Conservation (phyloP, 2,888 invertebrate genomes). For the Nemoura dubitans region DNA sequence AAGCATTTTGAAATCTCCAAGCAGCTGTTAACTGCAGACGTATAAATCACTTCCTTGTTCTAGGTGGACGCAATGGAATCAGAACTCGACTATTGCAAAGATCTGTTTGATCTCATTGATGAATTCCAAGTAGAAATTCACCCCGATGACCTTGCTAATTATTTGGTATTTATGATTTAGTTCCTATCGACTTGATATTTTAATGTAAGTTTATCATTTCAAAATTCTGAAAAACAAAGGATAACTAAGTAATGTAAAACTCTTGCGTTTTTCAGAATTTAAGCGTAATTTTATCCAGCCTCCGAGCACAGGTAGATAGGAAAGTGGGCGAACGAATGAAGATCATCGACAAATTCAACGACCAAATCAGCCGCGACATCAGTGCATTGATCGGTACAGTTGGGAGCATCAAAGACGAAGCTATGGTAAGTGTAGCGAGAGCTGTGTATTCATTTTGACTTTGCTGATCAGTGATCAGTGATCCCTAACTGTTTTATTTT, state of each 20-base stretch:
- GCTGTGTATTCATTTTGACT: too few relatives aligned
- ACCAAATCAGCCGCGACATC: slow-evolving; percentile 81
- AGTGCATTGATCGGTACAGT: slow-evolving; percentile 76
- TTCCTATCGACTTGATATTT: too few relatives aligned
- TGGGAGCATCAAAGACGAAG: slow-evolving; percentile 76
- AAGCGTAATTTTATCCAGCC: slow-evolving; percentile 68
- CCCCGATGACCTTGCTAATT: slow-evolving; percentile 75
- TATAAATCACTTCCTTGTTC: not conserved
- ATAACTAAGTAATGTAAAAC: not conserved
- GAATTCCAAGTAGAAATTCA: slow-evolving; percentile 78
- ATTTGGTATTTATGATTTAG: slow-evolving; percentile 59
- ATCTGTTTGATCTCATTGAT: slow-evolving; percentile 84
- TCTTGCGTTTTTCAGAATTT: slow-evolving; percentile 61
- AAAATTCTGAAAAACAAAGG: too few relatives aligned
- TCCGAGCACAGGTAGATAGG: slow-evolving; percentile 76
- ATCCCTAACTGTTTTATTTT: slow-evolving; percentile 30
- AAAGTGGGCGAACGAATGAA: slow-evolving; percentile 74
- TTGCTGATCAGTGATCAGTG: not conserved
- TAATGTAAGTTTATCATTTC: too few relatives aligned
- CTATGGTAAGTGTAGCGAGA: too few relatives aligned
- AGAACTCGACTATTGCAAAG: slow-evolving; percentile 80
- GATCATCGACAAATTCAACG: slow-evolving; percentile 75
- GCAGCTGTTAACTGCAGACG: too few relatives aligned
- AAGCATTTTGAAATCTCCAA: too few relatives aligned
- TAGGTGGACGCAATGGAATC: slow-evolving; percentile 76